Evolutionary conservation across 2,113 vertebrate species (phyloP).

Genomic region (Hiodon tergisus): DNA sequence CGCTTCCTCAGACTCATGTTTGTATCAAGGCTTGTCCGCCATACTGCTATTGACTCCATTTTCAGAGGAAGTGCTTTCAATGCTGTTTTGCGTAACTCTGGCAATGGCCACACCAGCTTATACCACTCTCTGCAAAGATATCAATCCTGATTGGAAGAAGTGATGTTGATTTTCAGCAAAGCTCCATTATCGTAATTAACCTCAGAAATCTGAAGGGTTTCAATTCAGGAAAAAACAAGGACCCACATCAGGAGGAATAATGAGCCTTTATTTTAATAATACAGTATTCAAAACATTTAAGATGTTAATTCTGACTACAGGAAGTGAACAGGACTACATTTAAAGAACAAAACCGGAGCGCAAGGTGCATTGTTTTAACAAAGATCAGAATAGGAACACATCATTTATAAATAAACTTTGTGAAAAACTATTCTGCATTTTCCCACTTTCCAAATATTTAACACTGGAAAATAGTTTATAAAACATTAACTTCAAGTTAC

Average conservation of each 20-base stretch:
- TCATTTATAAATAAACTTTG: too few species aligned
- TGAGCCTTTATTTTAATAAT: not conserved
- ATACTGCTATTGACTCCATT: not conserved
- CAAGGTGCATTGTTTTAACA: too few species aligned
- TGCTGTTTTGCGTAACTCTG: not conserved
- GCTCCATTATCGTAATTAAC: not conserved
- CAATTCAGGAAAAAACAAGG: not conserved
- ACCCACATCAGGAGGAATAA: not conserved
- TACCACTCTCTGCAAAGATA: too few species aligned
- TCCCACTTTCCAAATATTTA: too few species aligned
- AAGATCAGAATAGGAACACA: not conserved
- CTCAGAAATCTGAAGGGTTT: not conserved
- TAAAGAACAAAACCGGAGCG: not conserved
- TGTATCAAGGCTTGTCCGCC: not conserved
- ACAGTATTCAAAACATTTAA: not conserved
- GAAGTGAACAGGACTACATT: not conserved
- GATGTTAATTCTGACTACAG: not conserved
- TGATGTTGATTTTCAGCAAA: too few species aligned
- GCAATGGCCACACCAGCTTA: too few species aligned
- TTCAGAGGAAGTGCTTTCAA: slow-evolving; percentile 13
- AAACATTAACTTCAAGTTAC: too few species aligned
- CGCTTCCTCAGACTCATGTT: not conserved
- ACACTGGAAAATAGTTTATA: too few species aligned
- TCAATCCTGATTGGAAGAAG: too few species aligned
- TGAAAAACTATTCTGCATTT: too few species aligned